Evolutionary conservation across 2,113 vertebrate species (phyloP).

Genomic region (Esox niger): DNA sequence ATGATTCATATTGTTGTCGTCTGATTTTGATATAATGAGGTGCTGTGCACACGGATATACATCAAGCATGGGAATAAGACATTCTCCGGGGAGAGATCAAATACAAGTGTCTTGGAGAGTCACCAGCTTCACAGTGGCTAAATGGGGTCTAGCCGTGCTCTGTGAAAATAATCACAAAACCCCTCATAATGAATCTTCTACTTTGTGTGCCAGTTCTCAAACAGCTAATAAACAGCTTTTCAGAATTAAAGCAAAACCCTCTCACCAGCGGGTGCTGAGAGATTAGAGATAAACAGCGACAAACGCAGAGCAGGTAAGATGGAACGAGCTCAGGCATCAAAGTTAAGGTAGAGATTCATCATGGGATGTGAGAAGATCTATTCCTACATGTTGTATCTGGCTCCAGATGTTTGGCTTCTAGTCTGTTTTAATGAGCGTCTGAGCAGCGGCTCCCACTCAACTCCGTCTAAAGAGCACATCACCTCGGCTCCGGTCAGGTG

Average conservation of each 20-base stretch:
- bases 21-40: conserved; percentile 42
- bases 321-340: conserved; percentile 13
- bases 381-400: conserved; percentile 45
- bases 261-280: conserved; percentile 14
- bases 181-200: conserved; percentile 33
- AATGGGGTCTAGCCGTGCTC: conserved; percentile 19
- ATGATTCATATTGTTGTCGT: conserved; percentile 43
- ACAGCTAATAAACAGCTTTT: conserved; percentile 25
- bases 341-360: conserved; percentile 33
- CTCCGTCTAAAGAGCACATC: conserved; percentile 36
- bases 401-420: conserved; percentile 40
- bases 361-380: conserved; percentile 49
- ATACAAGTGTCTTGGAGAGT: conserved; percentile 35
- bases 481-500: conserved; percentile 32
- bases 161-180: conserved; percentile 34
- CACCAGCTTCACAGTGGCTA: conserved; percentile 31
- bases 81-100: conserved; percentile 48
- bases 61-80: conserved; percentile 41
- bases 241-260: neutral
- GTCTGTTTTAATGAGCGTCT: conserved; percentile 45
- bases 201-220: conserved; percentile 21
- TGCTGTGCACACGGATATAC: conserved; percentile 36
- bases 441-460: conserved; percentile 27
- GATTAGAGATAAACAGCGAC: conserved; percentile 17
- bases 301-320: conserved; percentile 12